These are phyloP conservation scores for Neoscelio sp. DNA, from an alignment of 2,888 invertebrate species.

Conservation along the genomic window DNA sequence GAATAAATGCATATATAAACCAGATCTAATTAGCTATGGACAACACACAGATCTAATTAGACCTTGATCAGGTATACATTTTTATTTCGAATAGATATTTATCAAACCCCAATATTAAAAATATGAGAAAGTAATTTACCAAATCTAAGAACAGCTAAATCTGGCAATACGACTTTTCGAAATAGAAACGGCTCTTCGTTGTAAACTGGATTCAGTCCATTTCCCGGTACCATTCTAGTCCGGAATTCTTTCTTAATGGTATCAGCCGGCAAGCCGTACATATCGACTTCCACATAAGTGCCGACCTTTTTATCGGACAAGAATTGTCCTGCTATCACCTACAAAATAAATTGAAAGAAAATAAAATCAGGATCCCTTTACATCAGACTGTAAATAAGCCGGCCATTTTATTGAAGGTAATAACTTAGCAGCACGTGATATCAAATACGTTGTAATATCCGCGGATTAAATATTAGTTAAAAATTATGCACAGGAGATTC, in stretches of 20 bases:
- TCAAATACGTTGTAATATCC: background rate
- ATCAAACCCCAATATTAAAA: too few species aligned
- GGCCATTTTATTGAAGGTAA: too few species aligned
- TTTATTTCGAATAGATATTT: constrained; percentile 4
- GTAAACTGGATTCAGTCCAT: constrained; percentile 89
- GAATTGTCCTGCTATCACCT: constrained; percentile 89
- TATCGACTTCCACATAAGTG: constrained; percentile 90
- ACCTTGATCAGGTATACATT: too few species aligned
- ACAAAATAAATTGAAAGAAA: constrained; percentile 7
- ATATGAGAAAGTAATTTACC: constrained; percentile 80
- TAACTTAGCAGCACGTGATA: too few species aligned
- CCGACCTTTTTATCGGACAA: constrained; percentile 88
- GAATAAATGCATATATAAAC: too few species aligned
- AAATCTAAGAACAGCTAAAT: constrained; percentile 88
- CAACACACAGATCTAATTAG: too few species aligned
- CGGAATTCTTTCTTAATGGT: constrained; percentile 89
- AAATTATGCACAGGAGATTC: constrained; percentile 7
- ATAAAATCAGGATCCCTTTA: background rate
- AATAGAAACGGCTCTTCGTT: constrained; percentile 89
- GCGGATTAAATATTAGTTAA: background rate
- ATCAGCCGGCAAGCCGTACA: constrained; percentile 90
- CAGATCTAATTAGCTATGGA: background rate
- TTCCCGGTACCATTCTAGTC: constrained; percentile 87
- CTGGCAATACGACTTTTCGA: constrained; percentile 89
- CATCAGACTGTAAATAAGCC: too few species aligned